Conservation (phyloP, 1,140 invertebrate genomes). For the Drosophila athabasca region DNA sequence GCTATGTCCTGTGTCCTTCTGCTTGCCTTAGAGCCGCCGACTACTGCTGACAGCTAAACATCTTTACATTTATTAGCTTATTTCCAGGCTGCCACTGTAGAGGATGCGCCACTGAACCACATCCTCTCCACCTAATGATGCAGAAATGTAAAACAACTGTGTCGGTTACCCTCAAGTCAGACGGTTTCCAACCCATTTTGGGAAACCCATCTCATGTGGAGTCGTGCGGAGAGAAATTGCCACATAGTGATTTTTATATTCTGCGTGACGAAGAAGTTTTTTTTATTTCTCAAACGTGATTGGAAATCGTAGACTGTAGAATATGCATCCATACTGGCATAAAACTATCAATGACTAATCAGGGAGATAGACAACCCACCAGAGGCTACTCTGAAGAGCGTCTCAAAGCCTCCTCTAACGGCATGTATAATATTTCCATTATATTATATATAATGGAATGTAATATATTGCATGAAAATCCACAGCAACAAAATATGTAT, state of each 20-base stretch:
- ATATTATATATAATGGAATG: background rate
- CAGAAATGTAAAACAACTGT: conserved; percentile 46
- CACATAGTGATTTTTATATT: conserved; percentile 40
- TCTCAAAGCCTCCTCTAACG: too few species aligned
- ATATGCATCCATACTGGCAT: background rate
- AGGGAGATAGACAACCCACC: too few species aligned
- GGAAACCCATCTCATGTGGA: conserved; percentile 25
- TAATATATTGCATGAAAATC: too few species aligned
- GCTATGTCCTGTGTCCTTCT: conserved; percentile 23
- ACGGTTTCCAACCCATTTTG: conserved; percentile 32
- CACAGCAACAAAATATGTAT: background rate
- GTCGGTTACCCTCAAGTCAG: conserved; percentile 16
- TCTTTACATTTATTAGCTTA: conserved; percentile 51
- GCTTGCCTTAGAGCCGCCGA: conserved; percentile 26
- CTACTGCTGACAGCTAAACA: conserved; percentile 14
- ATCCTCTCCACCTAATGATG: conserved; percentile 42
- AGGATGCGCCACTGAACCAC: background rate
- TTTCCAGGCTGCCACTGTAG: background rate
- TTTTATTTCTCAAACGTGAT: conserved; percentile 39
- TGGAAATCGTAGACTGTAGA: conserved; percentile 30
- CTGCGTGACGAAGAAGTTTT: background rate
- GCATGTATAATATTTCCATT: background rate
- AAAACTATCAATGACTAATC: conserved; percentile 11
- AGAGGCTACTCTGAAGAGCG: too few species aligned
- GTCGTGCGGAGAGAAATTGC: conserved; percentile 19